Evolutionary conservation across 2,888 invertebrate species (phyloP).

Genomic region (Drosophila yooni): DNA sequence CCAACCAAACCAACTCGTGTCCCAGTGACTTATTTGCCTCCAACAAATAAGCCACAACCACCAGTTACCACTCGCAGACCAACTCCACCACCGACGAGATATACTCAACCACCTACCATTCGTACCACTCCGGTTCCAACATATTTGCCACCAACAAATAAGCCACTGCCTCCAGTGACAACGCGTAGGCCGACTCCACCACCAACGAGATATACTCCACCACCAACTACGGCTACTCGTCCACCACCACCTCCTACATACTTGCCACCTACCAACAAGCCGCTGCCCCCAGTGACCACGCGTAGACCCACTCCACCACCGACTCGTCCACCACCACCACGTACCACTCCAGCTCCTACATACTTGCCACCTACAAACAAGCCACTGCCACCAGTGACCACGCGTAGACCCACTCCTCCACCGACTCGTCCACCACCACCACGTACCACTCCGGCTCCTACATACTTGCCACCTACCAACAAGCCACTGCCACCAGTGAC

Average conservation of each 20-base stretch:
- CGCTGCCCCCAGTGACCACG: slow-evolving; percentile 43
- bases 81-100: slow-evolving; percentile 30
- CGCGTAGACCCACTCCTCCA: slow-evolving; percentile 33
- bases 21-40: slow-evolving; percentile 51
- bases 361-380: slow-evolving; percentile 58
- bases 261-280: slow-evolving; percentile 37
- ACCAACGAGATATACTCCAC: slow-evolving; percentile 3
- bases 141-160: slow-evolving; percentile 57
- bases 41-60: slow-evolving; percentile 60
- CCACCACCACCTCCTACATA: slow-evolving; percentile 11
- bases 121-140: slow-evolving; percentile 45
- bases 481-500: slow-evolving; percentile 7
- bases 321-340: slow-evolving; percentile 28
- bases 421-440: slow-evolving; percentile 11
- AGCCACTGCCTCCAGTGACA: slow-evolving; percentile 53
- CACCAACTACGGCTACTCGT: neutral
- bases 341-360: slow-evolving; percentile 41
- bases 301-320: slow-evolving; percentile 29
- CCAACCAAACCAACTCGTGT: slow-evolving; percentile 49
- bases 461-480: slow-evolving; percentile 2
- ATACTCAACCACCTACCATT: slow-evolving; percentile 9
- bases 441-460: neutral
- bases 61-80: slow-evolving; percentile 52
- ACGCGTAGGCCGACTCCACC: slow-evolving; percentile 23
- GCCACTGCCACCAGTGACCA: slow-evolving; percentile 53